Conservation (phyloP, 2,113 vertebrate species). For the Arizona elegans region DNA sequence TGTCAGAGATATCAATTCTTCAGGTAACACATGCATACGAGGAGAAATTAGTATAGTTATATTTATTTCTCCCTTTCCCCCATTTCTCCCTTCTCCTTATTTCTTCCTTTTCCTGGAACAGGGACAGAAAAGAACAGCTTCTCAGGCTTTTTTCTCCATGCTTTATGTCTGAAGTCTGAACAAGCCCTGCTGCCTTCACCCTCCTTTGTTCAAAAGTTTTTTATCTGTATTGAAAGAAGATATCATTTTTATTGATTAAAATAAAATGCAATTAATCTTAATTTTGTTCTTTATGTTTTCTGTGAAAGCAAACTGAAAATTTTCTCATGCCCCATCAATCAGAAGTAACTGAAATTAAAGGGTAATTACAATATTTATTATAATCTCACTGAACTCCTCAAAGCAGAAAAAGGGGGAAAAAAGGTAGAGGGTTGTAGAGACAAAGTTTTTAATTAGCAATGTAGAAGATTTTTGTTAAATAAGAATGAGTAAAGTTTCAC, state of each 20-base stretch:
- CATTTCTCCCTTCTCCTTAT: neutral
- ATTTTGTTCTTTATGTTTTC: neutral
- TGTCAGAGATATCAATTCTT: neutral
- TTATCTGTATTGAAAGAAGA: neutral
- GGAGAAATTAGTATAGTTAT: neutral
- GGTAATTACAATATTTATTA: neutral
- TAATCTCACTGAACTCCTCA: neutral
- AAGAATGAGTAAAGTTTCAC: neutral
- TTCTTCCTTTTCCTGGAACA: neutral
- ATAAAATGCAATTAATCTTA: neutral
- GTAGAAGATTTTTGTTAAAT: neutral
- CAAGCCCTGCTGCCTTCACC: neutral
- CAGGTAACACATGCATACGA: neutral
- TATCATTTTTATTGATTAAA: neutral
- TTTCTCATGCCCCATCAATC: neutral
- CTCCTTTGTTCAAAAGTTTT: neutral
- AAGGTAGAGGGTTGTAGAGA: neutral
- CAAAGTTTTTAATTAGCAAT: neutral
- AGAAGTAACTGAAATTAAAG: neutral
- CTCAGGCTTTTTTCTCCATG: neutral
- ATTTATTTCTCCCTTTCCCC: neutral
- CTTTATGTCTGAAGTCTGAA: neutral
- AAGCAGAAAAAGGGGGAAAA: neutral
- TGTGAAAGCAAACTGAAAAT: neutral
- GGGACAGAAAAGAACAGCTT: neutral